Evolutionary conservation across 2,113 vertebrate genomes (phyloP), one percentile per base, ranked within the genome.

Genomic region (Pseudopipra pipra): DNA sequence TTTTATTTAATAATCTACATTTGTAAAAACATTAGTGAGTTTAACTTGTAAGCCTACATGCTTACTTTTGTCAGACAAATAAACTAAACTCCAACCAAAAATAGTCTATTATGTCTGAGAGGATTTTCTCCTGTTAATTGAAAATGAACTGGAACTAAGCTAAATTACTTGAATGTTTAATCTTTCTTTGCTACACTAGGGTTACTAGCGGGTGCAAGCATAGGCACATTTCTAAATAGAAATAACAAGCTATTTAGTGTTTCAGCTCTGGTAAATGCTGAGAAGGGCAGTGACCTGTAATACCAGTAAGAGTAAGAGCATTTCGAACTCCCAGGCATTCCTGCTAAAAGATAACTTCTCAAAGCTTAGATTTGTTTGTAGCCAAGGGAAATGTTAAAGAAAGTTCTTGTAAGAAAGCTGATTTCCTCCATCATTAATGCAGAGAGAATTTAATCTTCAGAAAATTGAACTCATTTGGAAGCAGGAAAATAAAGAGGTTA

Each of bases 81-180:
- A 95, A 96, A 97, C 63, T 87, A 95, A 96, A 94, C 68, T 82
- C 79, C 97, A 97, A 94, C 91, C 65, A 86, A 94, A 95, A 96
- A 93, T 66, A 97, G 88, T 75, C 51, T 96, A 91, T 97, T 61
- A 63, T 61, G 46, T 93, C 86, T 97, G 95, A 96, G 94, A 97
- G 76, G 95, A 97, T 97, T 98, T 98, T 97, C 85, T 93, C 49
- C 93, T 88, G 75, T 91, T 98, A 98, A 98, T 96, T 97, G 95
- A 97, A 98, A 98, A 97, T 93, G 95, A 98, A 96, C 58, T 81
- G 94, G 93, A 98, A 91, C 81, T 96, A 97, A 97, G 94, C 95
- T 94, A 96, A 97, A 97, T 97, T 95, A 91, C 97, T 96, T 95
- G 84, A 95, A 91, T 87, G 66, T 94, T 97, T 97, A 97, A 98